Base-by-base conservation (phyloP, 1,140 invertebrate species). In the Maniola jurtina region DNA sequence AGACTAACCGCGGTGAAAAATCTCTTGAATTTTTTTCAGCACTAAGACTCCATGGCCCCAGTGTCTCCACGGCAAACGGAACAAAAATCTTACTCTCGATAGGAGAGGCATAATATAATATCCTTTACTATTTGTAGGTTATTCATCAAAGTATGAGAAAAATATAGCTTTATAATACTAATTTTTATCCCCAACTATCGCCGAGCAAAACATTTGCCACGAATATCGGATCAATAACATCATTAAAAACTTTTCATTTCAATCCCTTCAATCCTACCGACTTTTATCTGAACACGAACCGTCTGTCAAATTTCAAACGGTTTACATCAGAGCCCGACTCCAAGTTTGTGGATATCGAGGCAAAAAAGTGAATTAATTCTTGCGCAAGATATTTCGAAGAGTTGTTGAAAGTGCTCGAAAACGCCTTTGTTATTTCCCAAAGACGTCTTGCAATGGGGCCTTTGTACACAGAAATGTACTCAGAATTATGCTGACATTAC, bases 381-480 rank as follows among this genome's bases (percentile, higher is more conserved):
- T 55, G 52, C 48, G 33, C 52, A 34, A 55, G 52, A 55, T 55
- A 55, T 55, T 55, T 34, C 52, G 54, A 55, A 59, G 61, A 67
- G 65, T 67, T 67, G 50, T 67, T 55, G 65, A 61, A 61, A 67
- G 59, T 61, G 54, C 60, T 63, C 55, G 60, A 68, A 63, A 68
- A 40, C 55, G 60, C 61, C 61, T 68, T 67, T 68, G 61, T 68
- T 68, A 68, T 63, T 68, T 58, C 66, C 66, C 33, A 34, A 45
- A 59, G 61, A 56, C 55, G 14, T 52, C 45, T 68, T 47, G 55
- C 56, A 68, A 38, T 57, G 35, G 55, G 52, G 61, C 60, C 55
- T 68, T 68, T 68, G 66, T 62, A 68, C 66, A 68, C 47, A 50
- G 66, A 68, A 68, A 68, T 68, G 60, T 63, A 68, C 66, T 68